Conservation (phyloP, 2,888 invertebrate species). For the Sesia bembeciformis region DNA sequence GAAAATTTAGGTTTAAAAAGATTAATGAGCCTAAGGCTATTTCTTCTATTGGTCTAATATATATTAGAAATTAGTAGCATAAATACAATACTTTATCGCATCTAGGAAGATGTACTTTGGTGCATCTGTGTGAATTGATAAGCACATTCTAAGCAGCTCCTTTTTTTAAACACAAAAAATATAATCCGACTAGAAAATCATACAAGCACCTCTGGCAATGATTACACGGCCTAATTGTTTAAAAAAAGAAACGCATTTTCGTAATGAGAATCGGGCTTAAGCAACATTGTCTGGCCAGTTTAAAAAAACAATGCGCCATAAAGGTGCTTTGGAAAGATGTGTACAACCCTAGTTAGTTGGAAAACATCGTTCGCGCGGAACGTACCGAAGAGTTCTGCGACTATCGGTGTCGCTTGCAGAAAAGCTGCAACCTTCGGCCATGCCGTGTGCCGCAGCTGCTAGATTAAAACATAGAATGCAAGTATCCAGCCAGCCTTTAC, state of each 20-base stretch:
- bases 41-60: too few relatives aligned
- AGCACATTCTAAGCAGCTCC: too few relatives aligned
- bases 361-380: conserved; percentile 50
- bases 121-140: too few relatives aligned
- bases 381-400: conserved; percentile 24
- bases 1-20: too few relatives aligned
- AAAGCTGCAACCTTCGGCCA: conserved; percentile 35
- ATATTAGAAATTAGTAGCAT: too few relatives aligned
- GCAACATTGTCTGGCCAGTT: conserved; percentile 30
- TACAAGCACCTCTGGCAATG: not conserved
- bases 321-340: conserved; percentile 44
- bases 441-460: conserved; percentile 57
- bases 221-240: not conserved
- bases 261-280: conserved; percentile 36
- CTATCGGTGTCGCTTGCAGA: conserved; percentile 13
- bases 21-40: too few relatives aligned
- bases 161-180: too few relatives aligned
- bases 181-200: too few relatives aligned
- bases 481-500: conserved; percentile 33
- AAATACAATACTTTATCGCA: too few relatives aligned
- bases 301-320: conserved; percentile 56
- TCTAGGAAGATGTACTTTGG: too few relatives aligned
- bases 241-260: conserved; percentile 28
- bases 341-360: conserved; percentile 59
- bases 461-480: conserved; percentile 59